These are phyloP conservation scores for Gymnocephalus cernua DNA, from an alignment of 2,113 vertebrate species.

Conservation along the genomic window DNA sequence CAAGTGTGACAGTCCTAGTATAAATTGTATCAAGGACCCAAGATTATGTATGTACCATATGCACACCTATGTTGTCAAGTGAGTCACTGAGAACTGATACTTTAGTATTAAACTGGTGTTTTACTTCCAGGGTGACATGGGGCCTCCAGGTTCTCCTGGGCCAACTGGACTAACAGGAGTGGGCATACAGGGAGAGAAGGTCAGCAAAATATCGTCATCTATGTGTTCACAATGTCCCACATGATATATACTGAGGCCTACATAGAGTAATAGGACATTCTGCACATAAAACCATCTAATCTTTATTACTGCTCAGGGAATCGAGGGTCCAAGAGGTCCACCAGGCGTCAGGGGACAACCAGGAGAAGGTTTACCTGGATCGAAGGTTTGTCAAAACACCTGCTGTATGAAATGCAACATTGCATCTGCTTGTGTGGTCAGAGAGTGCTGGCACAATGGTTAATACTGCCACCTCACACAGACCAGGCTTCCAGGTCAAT, in stretches of 20 bases:
- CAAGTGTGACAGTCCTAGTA: neutral
- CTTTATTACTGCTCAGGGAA: slow-evolving; percentile 79
- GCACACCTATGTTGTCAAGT: neutral
- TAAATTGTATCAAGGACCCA: neutral
- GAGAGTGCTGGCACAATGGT: neutral
- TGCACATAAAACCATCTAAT: neutral
- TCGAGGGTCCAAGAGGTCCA: slow-evolving; percentile 88
- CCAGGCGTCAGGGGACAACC: slow-evolving; percentile 85
- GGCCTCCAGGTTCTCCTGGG: slow-evolving; percentile 85
- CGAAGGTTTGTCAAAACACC: slow-evolving; percentile 84
- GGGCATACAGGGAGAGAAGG: slow-evolving; percentile 91
- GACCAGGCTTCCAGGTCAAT: neutral
- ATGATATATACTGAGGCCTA: neutral
- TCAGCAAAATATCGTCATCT: slow-evolving; percentile 46
- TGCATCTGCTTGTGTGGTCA: neutral
- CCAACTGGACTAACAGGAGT: slow-evolving; percentile 83
- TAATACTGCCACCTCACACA: neutral
- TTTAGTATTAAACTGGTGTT: slow-evolving; percentile 13
- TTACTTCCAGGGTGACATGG: slow-evolving; percentile 85
- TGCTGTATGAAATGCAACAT: neutral
- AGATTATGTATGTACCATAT: neutral
- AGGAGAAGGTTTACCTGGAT: slow-evolving; percentile 89
- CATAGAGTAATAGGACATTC: neutral
- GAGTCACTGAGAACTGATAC: neutral
- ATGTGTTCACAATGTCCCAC: neutral